Evolutionary conservation across 2,113 vertebrate genomes (phyloP).

Genomic region (Malurus cyaneus): DNA sequence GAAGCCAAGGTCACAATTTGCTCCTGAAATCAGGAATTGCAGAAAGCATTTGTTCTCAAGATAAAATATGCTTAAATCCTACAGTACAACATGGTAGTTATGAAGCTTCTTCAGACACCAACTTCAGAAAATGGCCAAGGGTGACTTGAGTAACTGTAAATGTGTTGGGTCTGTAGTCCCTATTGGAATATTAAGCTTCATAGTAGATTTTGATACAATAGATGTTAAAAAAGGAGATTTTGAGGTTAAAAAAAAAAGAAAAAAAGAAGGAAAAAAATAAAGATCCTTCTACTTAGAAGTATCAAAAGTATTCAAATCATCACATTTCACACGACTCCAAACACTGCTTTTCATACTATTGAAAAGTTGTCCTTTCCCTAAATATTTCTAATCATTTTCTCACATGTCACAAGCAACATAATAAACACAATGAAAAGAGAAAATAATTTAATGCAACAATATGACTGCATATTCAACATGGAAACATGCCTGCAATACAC

Average conservation of each 20-base stretch:
- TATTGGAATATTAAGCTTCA: conserved; percentile 43
- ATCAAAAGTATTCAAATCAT: conserved; percentile 13
- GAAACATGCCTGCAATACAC: not conserved
- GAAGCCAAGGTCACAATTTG: not conserved
- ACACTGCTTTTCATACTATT: not conserved
- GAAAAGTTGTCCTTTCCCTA: conserved; percentile 13
- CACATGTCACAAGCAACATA: not conserved
- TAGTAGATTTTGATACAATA: not conserved
- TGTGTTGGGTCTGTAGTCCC: not conserved
- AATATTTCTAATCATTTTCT: not conserved
- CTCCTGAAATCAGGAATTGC: not conserved
- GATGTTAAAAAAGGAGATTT: not conserved
- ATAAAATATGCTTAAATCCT: conserved; percentile 27
- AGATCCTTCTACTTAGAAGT: not conserved
- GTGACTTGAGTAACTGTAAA: conserved; percentile 31
- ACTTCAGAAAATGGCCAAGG: conserved; percentile 35
- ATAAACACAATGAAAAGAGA: not conserved
- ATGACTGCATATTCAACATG: not conserved
- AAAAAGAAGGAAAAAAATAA: not conserved
- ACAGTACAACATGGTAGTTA: not conserved
- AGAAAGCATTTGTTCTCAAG: not conserved
- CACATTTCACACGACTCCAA: not conserved
- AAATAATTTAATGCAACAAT: not conserved
- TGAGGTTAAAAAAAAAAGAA: not conserved
- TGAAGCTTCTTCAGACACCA: not conserved